phyloP scores from a whole-genome alignment of 2,113 vertebrate species.

The Nothobranchius furzeri region DNA sequence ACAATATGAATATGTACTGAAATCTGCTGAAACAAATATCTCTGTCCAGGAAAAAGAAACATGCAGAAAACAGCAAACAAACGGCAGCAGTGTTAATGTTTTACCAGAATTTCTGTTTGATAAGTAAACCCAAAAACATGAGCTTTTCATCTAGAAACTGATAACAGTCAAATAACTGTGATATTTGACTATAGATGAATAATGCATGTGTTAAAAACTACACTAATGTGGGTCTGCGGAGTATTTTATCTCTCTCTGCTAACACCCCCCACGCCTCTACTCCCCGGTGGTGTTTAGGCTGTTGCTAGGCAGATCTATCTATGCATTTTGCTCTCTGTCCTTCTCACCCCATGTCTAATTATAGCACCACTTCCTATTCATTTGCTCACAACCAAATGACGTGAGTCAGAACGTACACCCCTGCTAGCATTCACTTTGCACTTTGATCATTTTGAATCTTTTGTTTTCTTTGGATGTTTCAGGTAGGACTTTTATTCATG shows the following conservation, averaged over 20 bases:
- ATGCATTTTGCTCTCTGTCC: conserved; percentile 24
- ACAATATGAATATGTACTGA: no score
- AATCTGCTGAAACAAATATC: no score
- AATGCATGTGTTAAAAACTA: conserved; percentile 32
- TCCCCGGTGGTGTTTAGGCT: conserved; percentile 57
- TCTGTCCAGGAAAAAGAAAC: neutral
- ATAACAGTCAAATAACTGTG: neutral
- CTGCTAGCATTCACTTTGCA: conserved; percentile 12
- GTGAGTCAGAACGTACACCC: conserved; percentile 16
- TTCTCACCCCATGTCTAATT: conserved; percentile 54
- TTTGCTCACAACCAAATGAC: conserved; percentile 21
- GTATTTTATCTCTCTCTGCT: conserved; percentile 23
- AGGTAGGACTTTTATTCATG: neutral
- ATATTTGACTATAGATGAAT: conserved; percentile 29
- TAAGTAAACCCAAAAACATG: no score
- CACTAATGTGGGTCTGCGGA: conserved; percentile 30
- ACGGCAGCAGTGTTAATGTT: no score
- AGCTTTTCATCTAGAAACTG: neutral
- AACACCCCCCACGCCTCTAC: conserved; percentile 26
- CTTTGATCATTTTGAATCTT: neutral
- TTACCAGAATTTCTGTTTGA: no score
- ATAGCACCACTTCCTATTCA: conserved; percentile 37
- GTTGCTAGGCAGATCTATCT: conserved; percentile 78
- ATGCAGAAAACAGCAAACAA: neutral
- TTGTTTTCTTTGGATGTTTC: neutral